phyloP scores from a whole-genome alignment of 64 coral and sea anemone species.

The Porites australiensis region DNA sequence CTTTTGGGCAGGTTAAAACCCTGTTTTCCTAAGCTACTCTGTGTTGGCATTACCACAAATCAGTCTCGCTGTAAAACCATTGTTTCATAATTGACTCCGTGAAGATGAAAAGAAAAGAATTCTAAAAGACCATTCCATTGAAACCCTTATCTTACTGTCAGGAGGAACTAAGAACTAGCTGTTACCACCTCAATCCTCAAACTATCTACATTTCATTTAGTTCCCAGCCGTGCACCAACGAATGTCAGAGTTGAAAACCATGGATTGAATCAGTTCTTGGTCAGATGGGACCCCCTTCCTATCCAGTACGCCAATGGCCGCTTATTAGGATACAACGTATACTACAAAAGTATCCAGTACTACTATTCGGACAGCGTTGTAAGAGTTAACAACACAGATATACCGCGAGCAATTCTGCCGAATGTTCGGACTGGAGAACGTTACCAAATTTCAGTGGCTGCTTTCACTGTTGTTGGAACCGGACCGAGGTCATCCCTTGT shows the following conservation, averaged over 20 bases:
- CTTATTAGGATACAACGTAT: background rate
- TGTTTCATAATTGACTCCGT: too few species aligned
- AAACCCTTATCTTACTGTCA: too few species aligned
- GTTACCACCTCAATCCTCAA: too few species aligned
- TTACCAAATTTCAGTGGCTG: conserved; percentile 9
- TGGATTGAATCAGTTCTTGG: background rate
- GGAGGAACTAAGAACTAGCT: too few species aligned
- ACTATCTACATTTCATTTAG: background rate
- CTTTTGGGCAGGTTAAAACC: too few species aligned
- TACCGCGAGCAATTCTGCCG: background rate
- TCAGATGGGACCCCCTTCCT: background rate
- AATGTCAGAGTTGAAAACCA: background rate
- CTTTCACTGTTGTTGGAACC: background rate
- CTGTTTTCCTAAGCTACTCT: too few species aligned
- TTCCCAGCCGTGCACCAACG: conserved; percentile 9
- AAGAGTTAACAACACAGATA: background rate
- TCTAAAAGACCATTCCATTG: too few species aligned
- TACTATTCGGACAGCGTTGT: background rate
- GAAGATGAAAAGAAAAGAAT: too few species aligned
- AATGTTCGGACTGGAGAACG: background rate
- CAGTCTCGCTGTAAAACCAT: too few species aligned
- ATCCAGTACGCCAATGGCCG: background rate
- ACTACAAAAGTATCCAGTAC: background rate
- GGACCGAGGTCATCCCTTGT: background rate
- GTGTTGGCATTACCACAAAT: too few species aligned